These are phyloP conservation scores for Agrotis exclamationis DNA, from an alignment of 2,888 invertebrate species.

Conservation along the genomic window DNA sequence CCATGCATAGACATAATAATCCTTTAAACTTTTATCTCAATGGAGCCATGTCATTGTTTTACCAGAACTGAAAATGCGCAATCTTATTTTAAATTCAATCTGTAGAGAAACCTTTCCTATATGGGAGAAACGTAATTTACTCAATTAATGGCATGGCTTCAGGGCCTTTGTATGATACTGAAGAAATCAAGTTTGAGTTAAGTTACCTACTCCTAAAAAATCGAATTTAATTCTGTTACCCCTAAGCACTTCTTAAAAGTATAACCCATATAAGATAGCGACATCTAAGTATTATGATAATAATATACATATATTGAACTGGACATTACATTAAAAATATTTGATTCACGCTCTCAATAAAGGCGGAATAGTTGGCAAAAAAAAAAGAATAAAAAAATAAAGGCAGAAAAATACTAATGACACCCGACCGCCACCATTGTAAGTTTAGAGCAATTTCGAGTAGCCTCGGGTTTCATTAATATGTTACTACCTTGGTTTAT, in stretches of 20 bases:
- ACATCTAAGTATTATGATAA: slow-evolving; percentile 39
- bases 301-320: slow-evolving; percentile 7
- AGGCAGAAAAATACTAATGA: slow-evolving; percentile 7
- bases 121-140: too few species aligned
- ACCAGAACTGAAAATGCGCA: not conserved
- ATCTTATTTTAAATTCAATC: not conserved
- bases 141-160: too few species aligned
- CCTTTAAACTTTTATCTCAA: too few species aligned
- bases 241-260: not conserved
- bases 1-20: too few species aligned
- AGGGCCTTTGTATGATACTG: too few species aligned
- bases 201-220: not conserved
- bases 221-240: not conserved
- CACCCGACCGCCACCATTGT: slow-evolving; percentile 8
- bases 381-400: slow-evolving; percentile 37
- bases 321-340: slow-evolving; percentile 17
- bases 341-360: slow-evolving; percentile 37
- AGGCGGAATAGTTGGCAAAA: slow-evolving; percentile 49
- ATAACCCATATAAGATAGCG: slow-evolving; percentile 30
- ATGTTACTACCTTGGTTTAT: slow-evolving; percentile 1
- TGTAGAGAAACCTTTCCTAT: too few species aligned
- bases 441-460: not conserved
- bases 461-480: not conserved
- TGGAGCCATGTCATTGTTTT: not conserved
- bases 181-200: too few species aligned